These are phyloP conservation scores for Mythimna vitellina DNA, from an alignment of 2,888 invertebrate genomes.

Conservation along the genomic window DNA sequence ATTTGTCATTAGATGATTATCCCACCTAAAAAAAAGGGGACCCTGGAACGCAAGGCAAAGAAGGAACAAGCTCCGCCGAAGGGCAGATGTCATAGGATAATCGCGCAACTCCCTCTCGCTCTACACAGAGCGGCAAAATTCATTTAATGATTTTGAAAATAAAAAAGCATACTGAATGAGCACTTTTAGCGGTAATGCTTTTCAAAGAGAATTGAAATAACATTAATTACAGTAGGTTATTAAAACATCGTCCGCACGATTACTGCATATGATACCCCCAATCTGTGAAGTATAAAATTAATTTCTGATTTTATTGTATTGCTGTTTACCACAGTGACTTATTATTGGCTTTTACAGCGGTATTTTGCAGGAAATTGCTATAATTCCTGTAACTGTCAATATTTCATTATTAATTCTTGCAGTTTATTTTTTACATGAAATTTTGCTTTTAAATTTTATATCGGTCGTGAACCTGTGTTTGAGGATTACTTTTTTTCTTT, in stretches of 20 bases:
- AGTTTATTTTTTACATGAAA: background rate
- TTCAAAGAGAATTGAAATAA: slow-evolving; percentile 14
- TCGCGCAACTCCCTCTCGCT: too few species aligned
- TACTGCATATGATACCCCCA: slow-evolving; percentile 11
- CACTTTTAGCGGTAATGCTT: background rate
- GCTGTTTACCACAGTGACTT: slow-evolving; percentile 16
- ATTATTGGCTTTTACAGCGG: slow-evolving; percentile 6
- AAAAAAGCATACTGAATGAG: background rate
- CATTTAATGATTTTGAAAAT: too few species aligned
- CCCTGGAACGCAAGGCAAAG: too few species aligned
- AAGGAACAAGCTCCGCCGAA: too few species aligned
- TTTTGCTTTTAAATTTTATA: background rate
- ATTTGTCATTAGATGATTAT: too few species aligned
- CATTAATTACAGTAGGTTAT: slow-evolving; percentile 16
- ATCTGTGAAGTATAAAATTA: slow-evolving; percentile 36
- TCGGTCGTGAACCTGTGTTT: background rate
- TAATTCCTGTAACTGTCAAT: slow-evolving; percentile 8
- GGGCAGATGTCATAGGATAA: too few species aligned
- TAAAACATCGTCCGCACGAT: slow-evolving; percentile 28
- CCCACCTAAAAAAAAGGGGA: too few species aligned
- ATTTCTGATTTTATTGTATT: slow-evolving; percentile 24
- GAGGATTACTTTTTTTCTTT: background rate
- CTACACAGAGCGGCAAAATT: too few species aligned
- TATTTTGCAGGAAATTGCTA: background rate
- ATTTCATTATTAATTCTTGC: background rate